Percentiles rank a stretch among this genome's conserved stretches.
Conservation (phyloP, 2,113 vertebrate genomes). For the Oreochromis spilurus region DNA sequence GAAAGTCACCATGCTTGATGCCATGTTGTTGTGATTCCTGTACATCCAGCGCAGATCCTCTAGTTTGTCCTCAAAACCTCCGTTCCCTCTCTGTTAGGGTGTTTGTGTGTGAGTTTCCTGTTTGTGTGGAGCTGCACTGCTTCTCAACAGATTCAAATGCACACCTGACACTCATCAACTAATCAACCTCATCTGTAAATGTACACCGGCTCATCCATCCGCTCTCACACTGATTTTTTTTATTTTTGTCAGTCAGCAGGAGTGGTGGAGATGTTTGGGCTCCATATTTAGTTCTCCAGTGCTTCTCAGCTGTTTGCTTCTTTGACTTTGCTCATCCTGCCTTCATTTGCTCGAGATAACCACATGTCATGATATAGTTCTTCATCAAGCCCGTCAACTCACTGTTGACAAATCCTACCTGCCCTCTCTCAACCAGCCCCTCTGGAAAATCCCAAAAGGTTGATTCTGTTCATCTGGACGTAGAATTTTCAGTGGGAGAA, state of each 20-base stretch:
- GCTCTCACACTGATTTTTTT: background rate
- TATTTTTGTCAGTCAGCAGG: background rate
- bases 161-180: background rate
- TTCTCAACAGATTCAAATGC: background rate
- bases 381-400: background rate
- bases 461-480: too few relatives aligned
- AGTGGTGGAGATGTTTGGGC: background rate
- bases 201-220: background rate
- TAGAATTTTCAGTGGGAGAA: too few relatives aligned
- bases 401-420: background rate
- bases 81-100: rapidly evolving
- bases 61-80: background rate
- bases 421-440: background rate
- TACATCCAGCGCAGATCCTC: background rate
- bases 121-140: background rate
- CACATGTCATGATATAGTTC: rapidly evolving
- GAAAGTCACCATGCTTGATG: background rate
- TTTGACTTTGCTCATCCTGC: background rate
- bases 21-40: background rate
- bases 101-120: background rate
- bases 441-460: background rate
- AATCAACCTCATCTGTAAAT: background rate
- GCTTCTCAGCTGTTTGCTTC: background rate
- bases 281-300: background rate
- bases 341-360: rapidly evolving